Percentiles rank a stretch among this genome's conserved stretches.
These are phyloP conservation scores for Oxyteleia sp. DNA, from an alignment of 2,888 invertebrate species.

Conservation along the genomic window DNA sequence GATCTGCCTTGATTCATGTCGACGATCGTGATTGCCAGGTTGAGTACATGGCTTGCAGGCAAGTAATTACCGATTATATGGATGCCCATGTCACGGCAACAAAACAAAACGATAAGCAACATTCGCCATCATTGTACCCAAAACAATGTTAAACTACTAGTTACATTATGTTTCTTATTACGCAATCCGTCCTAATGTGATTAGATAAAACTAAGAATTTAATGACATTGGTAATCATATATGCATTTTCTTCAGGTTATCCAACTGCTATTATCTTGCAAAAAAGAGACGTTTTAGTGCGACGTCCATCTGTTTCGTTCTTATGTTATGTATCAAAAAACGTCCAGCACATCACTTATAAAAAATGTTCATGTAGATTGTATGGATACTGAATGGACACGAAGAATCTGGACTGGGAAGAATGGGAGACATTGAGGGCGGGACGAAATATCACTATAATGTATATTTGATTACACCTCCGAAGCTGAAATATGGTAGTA, in stretches of 20 bases:
- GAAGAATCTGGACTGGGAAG: slow-evolving; percentile 54
- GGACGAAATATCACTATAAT: slow-evolving; percentile 61
- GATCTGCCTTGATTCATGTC: slow-evolving; percentile 75
- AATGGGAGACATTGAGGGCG: slow-evolving; percentile 55
- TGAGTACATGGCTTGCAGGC: slow-evolving; percentile 82
- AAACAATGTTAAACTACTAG: slow-evolving; percentile 24
- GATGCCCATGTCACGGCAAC: slow-evolving; percentile 65
- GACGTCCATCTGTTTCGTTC: slow-evolving; percentile 57
- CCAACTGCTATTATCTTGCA: slow-evolving; percentile 7
- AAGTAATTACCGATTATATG: slow-evolving; percentile 69
- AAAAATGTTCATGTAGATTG: slow-evolving; percentile 60
- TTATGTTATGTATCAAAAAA: slow-evolving; percentile 56
- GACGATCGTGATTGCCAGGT: slow-evolving; percentile 83
- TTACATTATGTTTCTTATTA: slow-evolving; percentile 33
- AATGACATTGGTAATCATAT: slow-evolving; percentile 6
- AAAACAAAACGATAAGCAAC: slow-evolving; percentile 54
- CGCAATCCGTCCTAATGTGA: slow-evolving; percentile 7
- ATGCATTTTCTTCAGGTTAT: neutral
- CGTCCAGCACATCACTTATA: slow-evolving; percentile 67
- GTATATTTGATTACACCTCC: slow-evolving; percentile 66
- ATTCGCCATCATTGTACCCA: slow-evolving; percentile 15
- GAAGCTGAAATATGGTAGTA: slow-evolving; percentile 45
- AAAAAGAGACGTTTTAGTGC: slow-evolving; percentile 19
- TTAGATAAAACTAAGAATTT: slow-evolving; percentile 1
- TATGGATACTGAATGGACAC: slow-evolving; percentile 60